phyloP scores from a whole-genome alignment of 2,797 vertebrate genomes.

The Synanceia verrucosa region DNA sequence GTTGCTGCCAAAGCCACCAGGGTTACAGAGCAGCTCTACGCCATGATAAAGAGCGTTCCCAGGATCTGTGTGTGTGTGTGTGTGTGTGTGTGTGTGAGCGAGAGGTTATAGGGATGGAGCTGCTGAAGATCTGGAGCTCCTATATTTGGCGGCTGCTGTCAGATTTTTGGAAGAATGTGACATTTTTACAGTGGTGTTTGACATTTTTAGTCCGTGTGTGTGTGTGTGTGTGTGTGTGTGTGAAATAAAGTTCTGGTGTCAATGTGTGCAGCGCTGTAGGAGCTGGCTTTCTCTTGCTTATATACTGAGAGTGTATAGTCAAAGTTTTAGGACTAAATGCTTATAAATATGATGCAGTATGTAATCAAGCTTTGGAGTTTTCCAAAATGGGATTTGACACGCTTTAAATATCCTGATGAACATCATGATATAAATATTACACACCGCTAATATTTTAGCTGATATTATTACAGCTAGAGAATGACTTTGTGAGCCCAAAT shows the following conservation, averaged over 20 bases:
- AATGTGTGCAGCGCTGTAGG: neutral
- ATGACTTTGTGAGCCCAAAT: neutral
- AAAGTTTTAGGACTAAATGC: neutral
- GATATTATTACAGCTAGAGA: slow-evolving; percentile 7
- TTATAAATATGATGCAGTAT: neutral
- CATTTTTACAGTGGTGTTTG: neutral
- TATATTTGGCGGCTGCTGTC: neutral
- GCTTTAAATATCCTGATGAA: neutral
- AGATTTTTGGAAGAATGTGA: slow-evolving; percentile 15
- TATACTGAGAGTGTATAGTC: slow-evolving; percentile 7
- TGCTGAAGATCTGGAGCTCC: slow-evolving; percentile 6
- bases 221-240: neutral
- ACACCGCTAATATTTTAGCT: neutral
- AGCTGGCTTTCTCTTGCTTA: neutral
- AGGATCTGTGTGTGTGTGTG: slow-evolving; percentile 19
- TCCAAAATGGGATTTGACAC: neutral
- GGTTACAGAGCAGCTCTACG: slow-evolving; percentile 47
- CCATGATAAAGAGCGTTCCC: slow-evolving; percentile 14
- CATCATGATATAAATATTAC: neutral
- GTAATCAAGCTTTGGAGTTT: neutral
- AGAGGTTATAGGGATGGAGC: slow-evolving; percentile 1
- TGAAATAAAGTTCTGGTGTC: slow-evolving; percentile 19
- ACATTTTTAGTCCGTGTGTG: slow-evolving; percentile 8
- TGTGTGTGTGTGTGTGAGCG: slow-evolving; percentile 9
- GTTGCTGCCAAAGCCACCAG: slow-evolving; percentile 78